phyloP scores from a whole-genome alignment of 2,113 vertebrate species.

The Prochilodus magdalenae region DNA sequence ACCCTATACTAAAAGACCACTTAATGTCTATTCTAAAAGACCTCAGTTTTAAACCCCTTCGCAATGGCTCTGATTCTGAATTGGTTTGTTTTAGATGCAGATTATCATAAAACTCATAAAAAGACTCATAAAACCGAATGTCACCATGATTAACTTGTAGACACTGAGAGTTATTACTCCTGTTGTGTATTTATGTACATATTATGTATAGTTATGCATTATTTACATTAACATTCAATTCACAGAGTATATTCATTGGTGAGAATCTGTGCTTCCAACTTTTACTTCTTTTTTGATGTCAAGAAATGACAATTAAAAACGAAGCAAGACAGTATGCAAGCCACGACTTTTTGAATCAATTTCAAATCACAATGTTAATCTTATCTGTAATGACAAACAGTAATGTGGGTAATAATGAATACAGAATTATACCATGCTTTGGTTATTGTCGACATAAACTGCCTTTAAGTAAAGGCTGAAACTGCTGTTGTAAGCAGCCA shows the following conservation, averaged over 20 bases:
- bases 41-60: constrained; percentile 8
- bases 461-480: not conserved
- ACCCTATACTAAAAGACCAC: too few relatives aligned
- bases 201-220: too few relatives aligned
- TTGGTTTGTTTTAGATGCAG: not conserved
- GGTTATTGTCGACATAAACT: not conserved
- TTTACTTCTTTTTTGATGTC: too few relatives aligned
- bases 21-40: constrained; percentile 33
- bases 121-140: not conserved
- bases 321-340: too few relatives aligned
- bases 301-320: too few relatives aligned
- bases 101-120: not conserved
- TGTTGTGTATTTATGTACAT: too few relatives aligned
- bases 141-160: not conserved
- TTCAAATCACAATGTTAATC: too few relatives aligned
- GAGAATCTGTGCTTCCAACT: too few relatives aligned
- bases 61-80: constrained; percentile 8
- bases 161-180: too few relatives aligned
- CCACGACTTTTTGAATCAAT: too few relatives aligned
- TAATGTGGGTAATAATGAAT: not conserved
- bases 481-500: not conserved
- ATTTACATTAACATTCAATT: too few relatives aligned
- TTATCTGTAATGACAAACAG: not conserved
- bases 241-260: too few relatives aligned
- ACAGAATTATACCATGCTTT: not conserved